A percentile compares a stretch with the other conserved stretches of the same genome.
Conservation (phyloP, 2,888 invertebrate genomes). For the Apamea monoglypha region DNA sequence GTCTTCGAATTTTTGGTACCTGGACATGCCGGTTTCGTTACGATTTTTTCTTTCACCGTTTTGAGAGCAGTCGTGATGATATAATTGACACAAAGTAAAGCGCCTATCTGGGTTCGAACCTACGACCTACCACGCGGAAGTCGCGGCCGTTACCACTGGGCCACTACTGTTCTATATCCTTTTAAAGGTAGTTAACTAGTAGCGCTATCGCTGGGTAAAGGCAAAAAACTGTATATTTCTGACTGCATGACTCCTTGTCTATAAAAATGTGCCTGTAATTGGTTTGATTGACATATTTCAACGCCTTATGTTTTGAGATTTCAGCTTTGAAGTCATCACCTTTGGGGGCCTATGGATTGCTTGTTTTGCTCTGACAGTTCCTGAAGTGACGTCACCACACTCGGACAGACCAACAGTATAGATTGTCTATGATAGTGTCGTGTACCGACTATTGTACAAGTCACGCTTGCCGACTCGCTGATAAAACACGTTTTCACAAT, state of each 20-base stretch:
- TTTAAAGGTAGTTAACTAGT: background rate
- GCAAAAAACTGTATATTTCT: background rate
- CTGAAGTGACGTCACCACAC: slow-evolving; percentile 13
- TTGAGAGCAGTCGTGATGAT: too few relatives aligned
- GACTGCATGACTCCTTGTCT: background rate
- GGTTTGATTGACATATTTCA: background rate
- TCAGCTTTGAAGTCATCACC: background rate
- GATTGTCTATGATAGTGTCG: slow-evolving; percentile 39
- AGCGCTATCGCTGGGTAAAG: background rate
- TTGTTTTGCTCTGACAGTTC: background rate
- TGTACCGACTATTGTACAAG: slow-evolving; percentile 30
- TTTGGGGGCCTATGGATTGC: background rate
- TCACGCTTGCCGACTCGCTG: slow-evolving; percentile 38
- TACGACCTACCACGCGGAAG: too few relatives aligned
- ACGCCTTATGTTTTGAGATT: background rate
- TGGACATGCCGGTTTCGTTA: too few relatives aligned
- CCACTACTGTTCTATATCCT: too few relatives aligned
- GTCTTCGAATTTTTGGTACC: too few relatives aligned
- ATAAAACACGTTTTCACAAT: slow-evolving; percentile 45
- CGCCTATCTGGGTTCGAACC: too few relatives aligned
- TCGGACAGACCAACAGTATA: background rate
- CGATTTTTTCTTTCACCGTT: too few relatives aligned
- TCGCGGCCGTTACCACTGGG: too few relatives aligned
- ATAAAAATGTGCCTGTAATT: background rate
- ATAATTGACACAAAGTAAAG: too few relatives aligned